phyloP scores from a whole-genome alignment of 30 jellyfish, hydroid and myxozoan genomes.

The Cassiopea andromeda region DNA sequence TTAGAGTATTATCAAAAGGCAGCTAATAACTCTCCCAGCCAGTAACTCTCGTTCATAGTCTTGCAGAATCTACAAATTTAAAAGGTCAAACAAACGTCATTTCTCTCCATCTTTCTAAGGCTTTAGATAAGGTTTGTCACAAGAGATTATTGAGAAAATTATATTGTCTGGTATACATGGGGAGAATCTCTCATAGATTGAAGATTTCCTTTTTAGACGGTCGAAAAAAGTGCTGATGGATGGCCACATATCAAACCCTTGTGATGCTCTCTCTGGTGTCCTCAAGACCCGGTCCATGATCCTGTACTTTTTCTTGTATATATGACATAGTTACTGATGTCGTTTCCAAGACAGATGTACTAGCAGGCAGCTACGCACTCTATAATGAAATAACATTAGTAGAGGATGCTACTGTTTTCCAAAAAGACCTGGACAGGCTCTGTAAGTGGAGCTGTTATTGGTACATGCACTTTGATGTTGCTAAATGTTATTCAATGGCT shows the following conservation, averaged over 20 bases:
- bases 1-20: conserved; percentile 35
- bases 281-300: conserved; percentile 68
- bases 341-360: conserved; percentile 19
- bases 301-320: conserved; percentile 36
- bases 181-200: conserved; percentile 25
- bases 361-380: conserved; percentile 30
- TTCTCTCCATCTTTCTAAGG: conserved; percentile 43
- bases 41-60: conserved; percentile 31
- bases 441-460: conserved; percentile 45
- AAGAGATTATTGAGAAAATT: conserved; percentile 30
- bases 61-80: conserved; percentile 29
- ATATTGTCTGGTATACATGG: conserved; percentile 43
- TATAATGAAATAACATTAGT: conserved; percentile 27
- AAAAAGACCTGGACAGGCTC: conserved; percentile 35
- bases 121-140: conserved; percentile 60
- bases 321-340: conserved; percentile 39
- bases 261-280: conserved; percentile 61
- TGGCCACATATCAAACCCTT: conserved; percentile 39
- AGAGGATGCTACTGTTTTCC: conserved; percentile 46
- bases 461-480: conserved; percentile 43
- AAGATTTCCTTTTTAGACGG: conserved; percentile 50
- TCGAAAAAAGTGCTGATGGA: conserved; percentile 55
- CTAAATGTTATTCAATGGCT: conserved; percentile 20
- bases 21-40: conserved; percentile 53
- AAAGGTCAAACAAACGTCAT: conserved; percentile 40